Evolutionary conservation across 2,113 vertebrate genomes (phyloP).

Genomic region (Dicerorhinus sumatrensis): DNA sequence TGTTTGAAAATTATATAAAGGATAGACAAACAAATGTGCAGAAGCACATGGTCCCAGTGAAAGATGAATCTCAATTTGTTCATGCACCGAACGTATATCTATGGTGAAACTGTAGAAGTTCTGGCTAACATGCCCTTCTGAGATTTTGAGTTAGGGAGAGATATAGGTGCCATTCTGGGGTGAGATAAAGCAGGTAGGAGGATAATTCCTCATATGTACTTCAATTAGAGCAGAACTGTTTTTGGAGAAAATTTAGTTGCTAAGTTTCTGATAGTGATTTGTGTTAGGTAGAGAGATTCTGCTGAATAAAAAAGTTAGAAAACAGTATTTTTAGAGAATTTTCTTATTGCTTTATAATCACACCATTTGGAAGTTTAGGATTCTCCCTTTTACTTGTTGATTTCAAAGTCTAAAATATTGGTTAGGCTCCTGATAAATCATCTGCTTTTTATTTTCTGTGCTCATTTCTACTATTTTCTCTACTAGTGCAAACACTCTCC

Average conservation of each 20-base stretch:
- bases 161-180: not conserved
- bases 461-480: not conserved
- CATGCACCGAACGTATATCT: not conserved
- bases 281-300: not conserved
- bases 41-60: not conserved
- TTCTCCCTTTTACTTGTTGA: not conserved
- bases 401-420: constrained; percentile 15
- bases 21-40: not conserved
- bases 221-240: not conserved
- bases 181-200: not conserved
- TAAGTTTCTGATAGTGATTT: not conserved
- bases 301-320: not conserved
- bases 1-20: not conserved
- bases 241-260: not conserved
- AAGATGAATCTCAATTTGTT: not conserved
- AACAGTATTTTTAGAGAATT: not conserved
- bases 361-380: not conserved
- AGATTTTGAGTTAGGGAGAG: not conserved
- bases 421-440: not conserved
- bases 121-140: not conserved
- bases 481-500: not conserved
- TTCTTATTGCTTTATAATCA: not conserved
- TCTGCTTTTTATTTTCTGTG: not conserved
- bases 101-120: not conserved
- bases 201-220: not conserved